A percentile compares a stretch with the other conserved stretches of the same genome.
Conservation (phyloP, 1,140 invertebrate species). For the Penaeus vannamei region DNA sequence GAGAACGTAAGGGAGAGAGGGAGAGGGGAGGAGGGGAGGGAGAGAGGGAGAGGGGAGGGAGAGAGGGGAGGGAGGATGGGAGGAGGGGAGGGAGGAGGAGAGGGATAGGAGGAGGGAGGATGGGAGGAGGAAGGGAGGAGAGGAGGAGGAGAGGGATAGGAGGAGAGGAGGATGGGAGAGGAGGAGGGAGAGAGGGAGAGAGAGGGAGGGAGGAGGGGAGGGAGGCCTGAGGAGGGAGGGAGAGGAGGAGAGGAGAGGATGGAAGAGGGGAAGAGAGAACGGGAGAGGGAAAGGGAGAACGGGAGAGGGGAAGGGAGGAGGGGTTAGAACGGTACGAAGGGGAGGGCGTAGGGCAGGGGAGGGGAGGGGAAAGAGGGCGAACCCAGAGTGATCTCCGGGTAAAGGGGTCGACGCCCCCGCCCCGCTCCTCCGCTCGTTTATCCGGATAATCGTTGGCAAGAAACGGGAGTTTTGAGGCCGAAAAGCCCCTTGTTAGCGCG, state of each 20-base stretch:
- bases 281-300: conserved; percentile 24
- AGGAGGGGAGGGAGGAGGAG: background rate
- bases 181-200: background rate
- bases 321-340: background rate
- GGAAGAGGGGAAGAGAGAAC: background rate
- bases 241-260: background rate
- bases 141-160: background rate
- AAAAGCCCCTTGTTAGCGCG: too few relatives aligned
- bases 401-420: conserved; percentile 10
- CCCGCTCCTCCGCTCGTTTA: background rate
- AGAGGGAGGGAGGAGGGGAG: background rate
- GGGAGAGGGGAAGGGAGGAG: background rate
- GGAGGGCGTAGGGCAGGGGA: conserved; percentile 22
- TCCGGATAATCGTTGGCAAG: background rate
- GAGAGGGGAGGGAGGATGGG: background rate
- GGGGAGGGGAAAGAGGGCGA: background rate
- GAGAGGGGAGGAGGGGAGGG: background rate
- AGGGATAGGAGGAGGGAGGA: background rate
- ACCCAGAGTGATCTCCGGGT: conserved; percentile 37
- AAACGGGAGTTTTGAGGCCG: too few relatives aligned
- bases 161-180: too few relatives aligned
- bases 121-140: background rate
- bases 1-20: background rate
- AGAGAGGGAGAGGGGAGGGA: background rate
- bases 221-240: background rate